These are phyloP conservation scores for Pelosia muscerda DNA, from an alignment of 2,888 invertebrate genomes.

Conservation along the genomic window DNA sequence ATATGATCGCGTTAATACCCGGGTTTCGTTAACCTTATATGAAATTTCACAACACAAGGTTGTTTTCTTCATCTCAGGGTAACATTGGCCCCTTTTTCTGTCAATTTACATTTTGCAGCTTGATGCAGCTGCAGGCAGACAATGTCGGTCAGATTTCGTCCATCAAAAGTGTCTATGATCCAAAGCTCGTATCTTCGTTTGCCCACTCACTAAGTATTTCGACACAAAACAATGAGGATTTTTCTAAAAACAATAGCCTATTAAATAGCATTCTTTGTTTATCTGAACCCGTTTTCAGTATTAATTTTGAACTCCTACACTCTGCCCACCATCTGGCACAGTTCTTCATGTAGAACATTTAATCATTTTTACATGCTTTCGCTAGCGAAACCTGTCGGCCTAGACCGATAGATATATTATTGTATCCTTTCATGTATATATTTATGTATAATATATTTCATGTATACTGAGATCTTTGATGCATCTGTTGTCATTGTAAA, in stretches of 20 bases:
- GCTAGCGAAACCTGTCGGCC: no score
- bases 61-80: not conserved
- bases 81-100: conserved; percentile 8
- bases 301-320: conserved; percentile 73
- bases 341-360: conserved; percentile 47
- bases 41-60: not conserved
- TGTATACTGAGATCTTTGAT: not conserved
- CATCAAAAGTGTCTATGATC: conserved; percentile 26
- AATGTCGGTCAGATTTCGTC: conserved; percentile 14
- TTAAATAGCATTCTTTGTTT: conserved; percentile 65
- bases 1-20: no score
- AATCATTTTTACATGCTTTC: conserved; percentile 61
- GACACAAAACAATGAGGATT: conserved; percentile 62
- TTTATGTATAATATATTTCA: not conserved
- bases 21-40: no score
- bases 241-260: conserved; percentile 68
- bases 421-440: not conserved
- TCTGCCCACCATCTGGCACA: conserved; percentile 56
- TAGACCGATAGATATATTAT: conserved; percentile 2
- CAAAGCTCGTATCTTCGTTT: conserved; percentile 28
- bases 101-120: conserved; percentile 11
- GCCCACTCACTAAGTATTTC: conserved; percentile 46
- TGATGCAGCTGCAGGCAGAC: conserved; percentile 8
- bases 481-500: no score
- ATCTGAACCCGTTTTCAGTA: conserved; percentile 65